These are phyloP conservation scores for Australoheros facetus DNA, from an alignment of 2,797 vertebrate species.

Conservation along the genomic window DNA sequence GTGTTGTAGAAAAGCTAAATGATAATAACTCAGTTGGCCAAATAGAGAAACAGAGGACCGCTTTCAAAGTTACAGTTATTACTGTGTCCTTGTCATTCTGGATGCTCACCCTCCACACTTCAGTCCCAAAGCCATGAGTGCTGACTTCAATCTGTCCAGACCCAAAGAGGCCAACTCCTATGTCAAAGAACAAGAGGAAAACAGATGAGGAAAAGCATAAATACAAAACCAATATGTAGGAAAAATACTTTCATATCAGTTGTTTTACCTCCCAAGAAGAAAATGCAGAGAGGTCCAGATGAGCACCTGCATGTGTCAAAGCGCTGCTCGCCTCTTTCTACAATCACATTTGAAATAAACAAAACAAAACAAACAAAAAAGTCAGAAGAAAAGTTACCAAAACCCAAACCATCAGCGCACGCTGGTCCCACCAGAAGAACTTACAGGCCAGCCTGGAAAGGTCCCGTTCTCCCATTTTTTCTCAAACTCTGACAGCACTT, in stretches of 20 bases:
- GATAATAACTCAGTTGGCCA: too few relatives aligned
- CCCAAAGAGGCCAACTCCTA: conserved; percentile 97
- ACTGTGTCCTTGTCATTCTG: not conserved
- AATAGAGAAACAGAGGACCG: not conserved
- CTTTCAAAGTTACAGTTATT: not conserved
- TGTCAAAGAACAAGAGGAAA: not conserved
- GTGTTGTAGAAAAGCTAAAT: too few relatives aligned
- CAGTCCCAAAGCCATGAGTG: conserved; percentile 93
- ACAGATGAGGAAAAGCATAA: not conserved
- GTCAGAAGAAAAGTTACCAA: not conserved
- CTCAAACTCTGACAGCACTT: conserved; percentile 94
- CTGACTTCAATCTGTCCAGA: conserved; percentile 97
- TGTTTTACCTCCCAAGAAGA: conserved; percentile 95
- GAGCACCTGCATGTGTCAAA: conserved; percentile 94
- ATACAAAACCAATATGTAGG: accelerated
- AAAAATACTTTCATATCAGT: not conserved
- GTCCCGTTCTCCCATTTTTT: conserved; percentile 97
- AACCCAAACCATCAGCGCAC: accelerated
- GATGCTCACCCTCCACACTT: conserved; percentile 94
- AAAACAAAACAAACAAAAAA: not conserved
- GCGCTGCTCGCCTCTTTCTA: conserved; percentile 99
- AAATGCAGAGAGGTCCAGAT: conserved; percentile 96
- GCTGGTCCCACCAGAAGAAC: conserved; percentile 24
- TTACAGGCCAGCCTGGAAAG: conserved; percentile 97
- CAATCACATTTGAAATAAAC: not conserved